Evolutionary conservation across 1,140 invertebrate genomes (phyloP), one percentile per base, ranked within the genome.

Genomic region (Ectropis grisescens): DNA sequence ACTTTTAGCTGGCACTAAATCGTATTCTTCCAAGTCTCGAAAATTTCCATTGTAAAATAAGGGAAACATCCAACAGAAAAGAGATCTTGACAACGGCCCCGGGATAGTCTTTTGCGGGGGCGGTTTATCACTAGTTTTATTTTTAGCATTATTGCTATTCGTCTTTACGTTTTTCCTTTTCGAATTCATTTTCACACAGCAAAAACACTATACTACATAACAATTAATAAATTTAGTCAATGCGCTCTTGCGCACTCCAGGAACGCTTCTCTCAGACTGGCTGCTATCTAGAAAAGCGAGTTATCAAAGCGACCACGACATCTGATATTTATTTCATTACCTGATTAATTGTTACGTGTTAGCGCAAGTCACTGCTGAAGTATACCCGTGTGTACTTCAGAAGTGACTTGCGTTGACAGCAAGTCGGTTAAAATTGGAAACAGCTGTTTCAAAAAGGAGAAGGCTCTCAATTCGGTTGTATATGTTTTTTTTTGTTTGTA

Each of bases 11-110:
- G 83, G 84, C 48, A 86, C 87, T 9, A 93, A 70, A 69, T 92
- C 90, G 23, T 83, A 70, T 23, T 87, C 68, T 51, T 89, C 87
- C 14, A 92, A 60, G 47, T 91, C 88, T 29, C 87, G 81, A 32
- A 76, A 74, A 40, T 84, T 86, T 7, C 89, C 89, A 25, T 84
- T 60, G 64, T 84, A 87, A 50, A 90, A 90, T 5, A 86, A 72
- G 13, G 86, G 85, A 23, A 90, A 62, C 22, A 85, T 83, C 86
- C 88, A 91, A 44, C 87, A 87, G 44, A 53, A 82, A 40, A 72
- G 48, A 4, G 71, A 38, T 10, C 79, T 58, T 4, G 67, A 65
- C 2, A 81, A 36, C 1, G 61, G 7, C 10, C 58, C 49, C 1
- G 76, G 74, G 0, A 49, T 36, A 2, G 34, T 35, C 40, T 80